Percentiles rank a stretch among this genome's conserved stretches.
phyloP scores from a whole-genome alignment of 2,113 vertebrate genomes.

The Colaptes auratus region DNA sequence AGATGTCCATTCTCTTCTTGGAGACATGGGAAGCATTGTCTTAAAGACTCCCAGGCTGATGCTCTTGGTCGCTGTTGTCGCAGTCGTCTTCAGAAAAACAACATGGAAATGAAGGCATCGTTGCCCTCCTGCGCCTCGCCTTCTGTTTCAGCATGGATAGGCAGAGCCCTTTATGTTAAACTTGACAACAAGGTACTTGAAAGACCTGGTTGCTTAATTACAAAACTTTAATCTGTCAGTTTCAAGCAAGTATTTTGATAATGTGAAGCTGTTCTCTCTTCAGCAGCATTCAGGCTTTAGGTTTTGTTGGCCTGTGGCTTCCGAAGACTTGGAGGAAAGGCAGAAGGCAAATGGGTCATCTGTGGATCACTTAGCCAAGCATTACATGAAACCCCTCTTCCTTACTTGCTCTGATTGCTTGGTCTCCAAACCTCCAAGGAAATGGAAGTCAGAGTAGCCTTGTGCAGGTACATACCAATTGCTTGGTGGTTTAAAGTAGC shows the following conservation, averaged over 20 bases:
- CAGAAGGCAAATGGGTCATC: background rate
- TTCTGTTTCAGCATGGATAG: background rate
- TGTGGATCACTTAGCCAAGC: background rate
- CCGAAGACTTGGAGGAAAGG: background rate
- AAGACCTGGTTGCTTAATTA: background rate
- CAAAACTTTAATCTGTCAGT: background rate
- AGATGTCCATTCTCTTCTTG: background rate
- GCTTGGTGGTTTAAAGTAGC: background rate
- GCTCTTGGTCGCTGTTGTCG: background rate
- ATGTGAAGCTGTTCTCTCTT: background rate
- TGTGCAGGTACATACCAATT: background rate
- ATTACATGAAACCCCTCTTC: background rate
- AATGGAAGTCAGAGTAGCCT: background rate
- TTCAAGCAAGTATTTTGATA: background rate
- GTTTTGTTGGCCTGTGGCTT: background rate
- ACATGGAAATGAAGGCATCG: background rate
- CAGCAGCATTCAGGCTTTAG: background rate
- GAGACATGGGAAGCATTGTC: fast-evolving
- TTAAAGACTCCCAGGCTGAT: background rate
- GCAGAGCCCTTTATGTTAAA: background rate
- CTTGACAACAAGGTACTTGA: background rate
- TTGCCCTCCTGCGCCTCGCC: background rate
- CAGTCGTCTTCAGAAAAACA: background rate
- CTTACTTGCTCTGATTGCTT: background rate
- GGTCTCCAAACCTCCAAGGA: background rate